Evolutionary conservation across 2,888 invertebrate species (phyloP).

Genomic region (Tenodera sinensis): DNA sequence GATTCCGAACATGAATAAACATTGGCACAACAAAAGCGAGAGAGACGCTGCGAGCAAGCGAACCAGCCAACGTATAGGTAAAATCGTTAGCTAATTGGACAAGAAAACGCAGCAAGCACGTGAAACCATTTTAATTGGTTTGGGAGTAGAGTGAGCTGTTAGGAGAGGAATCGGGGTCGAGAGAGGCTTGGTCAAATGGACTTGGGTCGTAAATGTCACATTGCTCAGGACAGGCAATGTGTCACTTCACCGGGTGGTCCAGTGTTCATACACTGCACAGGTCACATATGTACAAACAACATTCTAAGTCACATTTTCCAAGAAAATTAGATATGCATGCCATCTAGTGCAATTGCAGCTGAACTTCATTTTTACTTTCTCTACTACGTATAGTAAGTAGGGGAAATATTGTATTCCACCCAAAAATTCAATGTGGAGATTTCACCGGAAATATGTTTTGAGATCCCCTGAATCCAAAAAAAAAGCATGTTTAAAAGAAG

Average conservation of each 20-base stretch:
- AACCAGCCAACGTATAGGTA: neutral
- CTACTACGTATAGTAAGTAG: no score
- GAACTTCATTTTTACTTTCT: no score
- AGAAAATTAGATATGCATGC: no score
- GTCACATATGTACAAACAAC: no score
- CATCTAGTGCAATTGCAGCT: no score
- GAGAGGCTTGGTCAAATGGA: neutral
- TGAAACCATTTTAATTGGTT: neutral
- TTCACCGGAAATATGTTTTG: no score
- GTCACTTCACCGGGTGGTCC: neutral
- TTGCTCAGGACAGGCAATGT: neutral
- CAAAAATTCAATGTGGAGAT: no score
- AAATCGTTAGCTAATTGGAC: neutral
- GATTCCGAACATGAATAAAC: neutral
- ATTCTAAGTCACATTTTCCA: no score
- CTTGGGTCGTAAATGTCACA: neutral
- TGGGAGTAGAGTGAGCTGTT: neutral
- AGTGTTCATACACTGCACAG: neutral
- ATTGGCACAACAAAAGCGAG: neutral
- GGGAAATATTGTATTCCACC: no score
- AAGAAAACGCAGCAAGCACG: neutral
- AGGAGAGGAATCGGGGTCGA: neutral
- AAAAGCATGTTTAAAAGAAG: no score
- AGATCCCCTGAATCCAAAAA: no score
- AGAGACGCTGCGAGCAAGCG: no score